A percentile compares a stretch with the other conserved stretches of the same genome.
These are phyloP conservation scores for Philypnodon macrostomus DNA, from an alignment of 2,797 vertebrate species.

Conservation along the genomic window DNA sequence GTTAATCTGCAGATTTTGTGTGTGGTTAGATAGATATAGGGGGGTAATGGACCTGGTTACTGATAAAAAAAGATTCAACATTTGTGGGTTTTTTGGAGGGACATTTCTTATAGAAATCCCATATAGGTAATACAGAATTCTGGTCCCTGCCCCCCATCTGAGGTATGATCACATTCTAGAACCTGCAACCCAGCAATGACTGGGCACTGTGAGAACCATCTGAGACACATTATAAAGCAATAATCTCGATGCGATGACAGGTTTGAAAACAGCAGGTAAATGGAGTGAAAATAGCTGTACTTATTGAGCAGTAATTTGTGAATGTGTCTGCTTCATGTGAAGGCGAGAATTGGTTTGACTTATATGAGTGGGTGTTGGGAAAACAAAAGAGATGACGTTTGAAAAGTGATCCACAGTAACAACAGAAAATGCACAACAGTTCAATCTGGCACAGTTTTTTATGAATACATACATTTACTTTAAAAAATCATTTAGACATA, in stretches of 20 bases:
- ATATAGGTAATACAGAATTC: too few relatives aligned
- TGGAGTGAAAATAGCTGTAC: neutral
- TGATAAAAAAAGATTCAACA: too few relatives aligned
- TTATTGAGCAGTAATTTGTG: slow-evolving; percentile 4
- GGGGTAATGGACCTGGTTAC: too few relatives aligned
- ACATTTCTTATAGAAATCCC: too few relatives aligned
- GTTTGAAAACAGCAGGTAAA: slow-evolving; percentile 2
- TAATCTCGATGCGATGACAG: slow-evolving; percentile 12
- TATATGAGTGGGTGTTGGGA: neutral
- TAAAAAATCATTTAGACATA: slow-evolving; percentile 20
- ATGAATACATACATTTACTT: slow-evolving; percentile 20
- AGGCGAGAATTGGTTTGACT: slow-evolving; percentile 16
- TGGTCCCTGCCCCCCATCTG: too few relatives aligned
- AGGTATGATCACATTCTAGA: too few relatives aligned
- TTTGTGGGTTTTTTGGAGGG: too few relatives aligned
- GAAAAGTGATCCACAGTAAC: slow-evolving; percentile 23
- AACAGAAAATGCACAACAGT: slow-evolving; percentile 42
- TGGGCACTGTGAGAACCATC: neutral
- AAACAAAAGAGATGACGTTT: slow-evolving; percentile 14
- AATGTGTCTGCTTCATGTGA: slow-evolving; percentile 5
- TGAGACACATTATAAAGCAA: neutral
- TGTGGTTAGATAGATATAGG: too few relatives aligned
- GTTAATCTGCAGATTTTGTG: too few relatives aligned
- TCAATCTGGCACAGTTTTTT: slow-evolving; percentile 35
- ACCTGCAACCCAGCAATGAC: slow-evolving; percentile 9